Base-by-base conservation (phyloP, 2,797 vertebrate genomes). In the Acanthurus tractus region DNA sequence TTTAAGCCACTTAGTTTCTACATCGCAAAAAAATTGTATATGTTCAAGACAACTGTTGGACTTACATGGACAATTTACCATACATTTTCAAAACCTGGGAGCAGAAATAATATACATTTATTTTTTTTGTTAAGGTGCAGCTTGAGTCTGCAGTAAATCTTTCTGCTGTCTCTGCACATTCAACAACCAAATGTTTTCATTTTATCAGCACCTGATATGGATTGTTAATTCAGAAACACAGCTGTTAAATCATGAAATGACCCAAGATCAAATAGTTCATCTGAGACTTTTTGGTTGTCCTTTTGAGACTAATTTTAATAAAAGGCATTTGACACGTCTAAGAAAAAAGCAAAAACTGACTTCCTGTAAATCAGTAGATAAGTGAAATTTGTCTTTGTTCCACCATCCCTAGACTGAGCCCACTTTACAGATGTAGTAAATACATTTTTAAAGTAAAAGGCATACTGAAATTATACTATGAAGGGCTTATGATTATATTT, bases 401-500 rank as follows among this genome's bases (percentile, higher is more conserved):
- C 46, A 58, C 45, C 15, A 23, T n/a, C 53, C 42, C 36, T 20
- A 9, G 56, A 64, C 15, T 63, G 45, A 83, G 70, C 12, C 7
- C 9, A 18, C 52, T 63, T 53, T 68, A 54, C 22, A 46, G 36
- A 65, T 57, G 34, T n/a, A 3, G 1, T 56, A 57, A 83, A 83
- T 63, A 83, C 77, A 71, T 80, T 64, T 22, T 22, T 70, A 34
- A 74, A 73, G 42, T 54, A 70, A 77, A 83, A 79, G 38, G 25
- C 10, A 17, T 38, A 18, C 65, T 78, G 40, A 70, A 65, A 73
- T 77, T 56, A 78, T 34, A 59, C 54, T 53, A 46, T 34, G 38
- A 69, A 55, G 6, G 6, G 25, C 64, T 86, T 83, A 8, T 56
- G 42, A 66, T 72, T 72, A 61, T 58, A 79, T 52, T 49, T 44